Percentiles rank a stretch among this genome's conserved stretches.
Conservation (phyloP, 2,113 vertebrate species). For the Salminus brasiliensis region DNA sequence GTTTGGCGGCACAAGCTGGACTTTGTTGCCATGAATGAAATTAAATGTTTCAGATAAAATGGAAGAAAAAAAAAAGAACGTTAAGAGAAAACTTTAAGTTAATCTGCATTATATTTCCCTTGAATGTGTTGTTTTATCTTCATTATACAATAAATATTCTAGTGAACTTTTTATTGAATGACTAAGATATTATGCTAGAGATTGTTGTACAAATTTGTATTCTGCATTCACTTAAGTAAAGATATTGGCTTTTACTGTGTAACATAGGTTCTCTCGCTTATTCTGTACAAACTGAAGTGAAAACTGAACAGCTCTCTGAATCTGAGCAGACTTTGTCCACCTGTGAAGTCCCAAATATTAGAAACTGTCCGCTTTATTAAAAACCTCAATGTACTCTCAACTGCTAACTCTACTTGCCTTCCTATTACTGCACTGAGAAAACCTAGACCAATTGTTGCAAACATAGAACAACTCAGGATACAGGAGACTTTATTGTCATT, state of each 20-base stretch:
- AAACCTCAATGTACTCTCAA: slow-evolving; percentile 78
- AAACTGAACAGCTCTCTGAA: slow-evolving; percentile 72
- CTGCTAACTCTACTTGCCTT: slow-evolving; percentile 67
- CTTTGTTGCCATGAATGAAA: slow-evolving; percentile 99
- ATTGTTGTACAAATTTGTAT: slow-evolving; percentile 99
- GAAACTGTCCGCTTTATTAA: slow-evolving; percentile 80
- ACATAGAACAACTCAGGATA: background rate
- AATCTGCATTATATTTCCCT: slow-evolving; percentile 91
- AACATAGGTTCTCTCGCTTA: slow-evolving; percentile 83
- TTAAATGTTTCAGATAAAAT: slow-evolving; percentile 82
- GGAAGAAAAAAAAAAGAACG: slow-evolving; percentile 57
- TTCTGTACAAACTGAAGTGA: slow-evolving; percentile 77
- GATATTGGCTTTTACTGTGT: slow-evolving; percentile 97
- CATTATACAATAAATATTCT: slow-evolving; percentile 97
- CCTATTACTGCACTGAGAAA: slow-evolving; percentile 55
- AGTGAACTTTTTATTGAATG: slow-evolving; percentile 99
- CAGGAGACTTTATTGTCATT: too few relatives aligned
- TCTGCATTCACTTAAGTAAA: slow-evolving; percentile 97
- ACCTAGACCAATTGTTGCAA: background rate
- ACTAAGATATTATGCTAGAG: slow-evolving; percentile 96
- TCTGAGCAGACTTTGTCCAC: slow-evolving; percentile 77
- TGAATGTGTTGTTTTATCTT: slow-evolving; percentile 98
- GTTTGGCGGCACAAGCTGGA: slow-evolving; percentile 99
- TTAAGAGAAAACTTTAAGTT: slow-evolving; percentile 83
- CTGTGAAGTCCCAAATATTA: slow-evolving; percentile 79